Base-by-base conservation (phyloP, 2,888 invertebrate species). In the Apantesis nais region DNA sequence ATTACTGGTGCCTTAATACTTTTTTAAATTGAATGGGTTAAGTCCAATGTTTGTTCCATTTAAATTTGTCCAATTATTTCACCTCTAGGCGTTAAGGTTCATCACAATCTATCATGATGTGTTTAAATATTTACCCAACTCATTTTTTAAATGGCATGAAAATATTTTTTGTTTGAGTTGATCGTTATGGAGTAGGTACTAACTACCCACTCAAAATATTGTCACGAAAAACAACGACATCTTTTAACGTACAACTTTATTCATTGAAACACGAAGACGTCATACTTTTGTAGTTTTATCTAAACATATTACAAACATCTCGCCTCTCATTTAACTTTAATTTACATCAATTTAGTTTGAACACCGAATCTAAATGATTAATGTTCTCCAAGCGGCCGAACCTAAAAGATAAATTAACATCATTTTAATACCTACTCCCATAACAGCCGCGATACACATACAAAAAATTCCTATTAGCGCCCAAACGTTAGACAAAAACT, bases 381-480 rank as follows among this genome's bases (percentile, higher is more conserved):
- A 90, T 89, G 86, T 83, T 80, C 86, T 83, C 80, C 78, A 78
- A 82, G 85, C 85, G 83, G 85, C 80, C 77, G 73, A 78, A 83
- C 81, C 84, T 85, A 86, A 86, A 87, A 89, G 86, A 88, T 89
- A 84, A 88, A 91, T 90, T 91, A 92, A 90, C 89, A 87, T 88
- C 88, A 89, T 88, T 89, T 92, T 90, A 90, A 91, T 90, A 87
- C 85, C 89, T 90, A 88, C 89, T 88, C 83, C 79, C 84, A 81
- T 83, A 86, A 87, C 84, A 84, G 84, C 76, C 84, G 77, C 82
- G 82, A 83, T 77, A 81, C 74, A 79, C 81, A 83, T 74, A 87
- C 83, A 90, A 93, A 93, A 58, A 93, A 92, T 91, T 89, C 92
- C 88, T 93, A 93, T 93, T 93, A 93, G 88, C 89, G 77, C 83